Conservation (phyloP, 2,888 invertebrate genomes). For the Epistrophe grossulariae region DNA sequence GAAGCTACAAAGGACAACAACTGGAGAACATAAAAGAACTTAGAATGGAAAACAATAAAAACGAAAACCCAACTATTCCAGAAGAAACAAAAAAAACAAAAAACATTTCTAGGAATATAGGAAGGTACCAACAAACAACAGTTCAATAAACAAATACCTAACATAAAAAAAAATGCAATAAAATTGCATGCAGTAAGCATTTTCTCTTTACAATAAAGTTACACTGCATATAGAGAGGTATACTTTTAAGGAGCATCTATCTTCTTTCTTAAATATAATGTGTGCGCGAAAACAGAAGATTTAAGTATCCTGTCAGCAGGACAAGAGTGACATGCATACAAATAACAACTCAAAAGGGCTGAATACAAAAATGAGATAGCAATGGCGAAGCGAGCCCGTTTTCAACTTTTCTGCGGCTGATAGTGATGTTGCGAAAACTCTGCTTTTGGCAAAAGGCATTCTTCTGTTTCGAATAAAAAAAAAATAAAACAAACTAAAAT, state of each 20-base stretch:
- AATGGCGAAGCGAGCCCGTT: neutral
- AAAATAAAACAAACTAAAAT: constrained; percentile 1
- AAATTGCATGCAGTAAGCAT: constrained; percentile 71
- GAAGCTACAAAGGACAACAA: constrained; percentile 43
- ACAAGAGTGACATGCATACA: constrained; percentile 74
- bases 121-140: constrained; percentile 28
- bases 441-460: constrained; percentile 67
- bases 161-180: constrained; percentile 61
- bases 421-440: constrained; percentile 60
- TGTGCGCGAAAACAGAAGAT: constrained; percentile 70
- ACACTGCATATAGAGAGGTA: neutral
- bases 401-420: constrained; percentile 63
- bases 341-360: constrained; percentile 40
- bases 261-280: neutral
- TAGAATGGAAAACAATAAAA: constrained; percentile 21
- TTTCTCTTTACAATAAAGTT: constrained; percentile 33
- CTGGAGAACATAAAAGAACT: constrained; percentile 38
- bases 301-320: constrained; percentile 75
- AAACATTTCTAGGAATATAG: neutral
- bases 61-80: constrained; percentile 1
- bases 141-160: constrained; percentile 72
- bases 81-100: neutral
- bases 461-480: constrained; percentile 34
- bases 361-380: constrained; percentile 47
- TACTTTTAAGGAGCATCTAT: constrained; percentile 7